phyloP scores from a whole-genome alignment of 2,113 vertebrate genomes.

The Progne subis region DNA sequence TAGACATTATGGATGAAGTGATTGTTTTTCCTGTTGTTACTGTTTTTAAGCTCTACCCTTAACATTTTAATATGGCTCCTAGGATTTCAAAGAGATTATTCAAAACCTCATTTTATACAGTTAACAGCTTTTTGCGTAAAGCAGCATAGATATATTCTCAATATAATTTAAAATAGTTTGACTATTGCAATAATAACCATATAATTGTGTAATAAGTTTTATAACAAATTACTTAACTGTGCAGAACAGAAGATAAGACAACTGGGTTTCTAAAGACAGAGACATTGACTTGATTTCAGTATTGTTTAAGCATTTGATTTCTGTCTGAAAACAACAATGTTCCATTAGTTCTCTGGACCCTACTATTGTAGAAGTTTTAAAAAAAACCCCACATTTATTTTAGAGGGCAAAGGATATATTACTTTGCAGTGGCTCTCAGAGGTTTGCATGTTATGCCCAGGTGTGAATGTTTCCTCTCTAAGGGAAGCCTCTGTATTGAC shows the following conservation, averaged over 20 bases:
- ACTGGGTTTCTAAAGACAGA: background rate
- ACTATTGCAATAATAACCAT: background rate
- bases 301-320: conserved; percentile 6
- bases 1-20: background rate
- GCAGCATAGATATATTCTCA: background rate
- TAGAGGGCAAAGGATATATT: background rate
- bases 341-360: background rate
- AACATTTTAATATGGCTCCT: background rate
- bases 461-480: background rate
- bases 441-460: background rate
- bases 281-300: background rate
- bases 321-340: background rate
- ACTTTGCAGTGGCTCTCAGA: background rate
- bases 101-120: conserved; percentile 3
- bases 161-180: background rate
- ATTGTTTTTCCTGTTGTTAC: background rate
- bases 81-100: conserved; percentile 13
- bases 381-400: background rate
- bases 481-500: background rate
- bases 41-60: background rate
- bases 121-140: background rate
- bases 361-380: background rate
- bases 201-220: background rate
- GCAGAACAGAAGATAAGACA: background rate
- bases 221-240: background rate